These are phyloP conservation scores for Gallinago stenura DNA, from an alignment of 2,797 vertebrate genomes.

Conservation along the genomic window DNA sequence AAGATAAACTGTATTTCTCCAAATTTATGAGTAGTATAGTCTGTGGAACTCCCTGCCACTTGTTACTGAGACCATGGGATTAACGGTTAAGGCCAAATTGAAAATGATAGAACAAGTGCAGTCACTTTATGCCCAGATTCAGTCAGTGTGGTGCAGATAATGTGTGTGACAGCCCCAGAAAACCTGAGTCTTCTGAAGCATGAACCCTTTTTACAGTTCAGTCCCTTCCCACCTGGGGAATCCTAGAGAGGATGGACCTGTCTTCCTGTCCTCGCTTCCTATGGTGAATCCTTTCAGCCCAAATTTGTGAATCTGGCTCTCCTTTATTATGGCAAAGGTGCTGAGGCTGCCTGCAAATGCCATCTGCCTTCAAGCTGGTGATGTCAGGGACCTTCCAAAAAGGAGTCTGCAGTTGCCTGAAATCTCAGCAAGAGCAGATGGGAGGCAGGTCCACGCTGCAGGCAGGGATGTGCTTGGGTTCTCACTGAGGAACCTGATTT, in stretches of 20 bases:
- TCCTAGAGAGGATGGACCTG: background rate
- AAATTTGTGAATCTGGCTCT: background rate
- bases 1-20: background rate
- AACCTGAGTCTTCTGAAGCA: background rate
- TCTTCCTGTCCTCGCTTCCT: background rate
- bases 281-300: background rate
- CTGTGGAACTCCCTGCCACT: background rate
- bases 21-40: background rate
- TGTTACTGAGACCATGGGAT: background rate
- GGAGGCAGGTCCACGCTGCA: background rate
- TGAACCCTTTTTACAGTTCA: background rate
- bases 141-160: background rate
- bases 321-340: background rate
- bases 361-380: conserved; percentile 51
- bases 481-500: background rate
- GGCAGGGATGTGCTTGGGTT: background rate
- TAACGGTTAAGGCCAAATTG: background rate
- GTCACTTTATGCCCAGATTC: background rate
- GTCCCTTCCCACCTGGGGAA: background rate
- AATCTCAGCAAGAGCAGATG: conserved; percentile 42
- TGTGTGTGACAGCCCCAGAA: background rate
- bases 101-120: background rate
- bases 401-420: background rate
- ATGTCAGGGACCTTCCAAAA: conserved; percentile 35
- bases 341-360: conserved; percentile 11